Conservation (phyloP, 1,140 invertebrate species). For the Psix sp. region DNA sequence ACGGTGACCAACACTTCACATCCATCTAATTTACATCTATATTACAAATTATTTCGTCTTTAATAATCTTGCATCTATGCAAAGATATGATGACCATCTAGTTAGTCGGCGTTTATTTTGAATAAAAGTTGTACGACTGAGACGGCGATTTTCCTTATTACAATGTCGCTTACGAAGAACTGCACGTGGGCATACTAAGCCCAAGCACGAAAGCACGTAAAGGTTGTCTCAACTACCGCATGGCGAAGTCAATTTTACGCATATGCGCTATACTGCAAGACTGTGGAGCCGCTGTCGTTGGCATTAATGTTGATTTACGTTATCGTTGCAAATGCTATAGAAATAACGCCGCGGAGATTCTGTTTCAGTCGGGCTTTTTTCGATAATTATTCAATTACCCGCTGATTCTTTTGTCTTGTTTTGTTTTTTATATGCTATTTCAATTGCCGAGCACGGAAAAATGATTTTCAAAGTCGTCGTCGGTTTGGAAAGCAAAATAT, state of each 20-base stretch:
- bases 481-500: too few relatives aligned
- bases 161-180: constrained; percentile 22
- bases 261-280: constrained; percentile 34
- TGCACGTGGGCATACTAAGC: constrained; percentile 41
- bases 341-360: too few relatives aligned
- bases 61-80: constrained; percentile 2
- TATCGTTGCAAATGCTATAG: constrained; percentile 16
- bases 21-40: constrained; percentile 9
- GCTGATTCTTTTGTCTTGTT: too few relatives aligned
- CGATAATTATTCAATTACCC: too few relatives aligned
- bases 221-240: constrained; percentile 45
- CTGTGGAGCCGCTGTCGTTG: constrained; percentile 36
- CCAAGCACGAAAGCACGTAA: constrained; percentile 24
- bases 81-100: constrained; percentile 12
- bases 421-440: too few relatives aligned
- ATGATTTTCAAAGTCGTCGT: too few relatives aligned
- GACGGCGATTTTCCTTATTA: constrained; percentile 16
- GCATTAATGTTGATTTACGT: constrained; percentile 41
- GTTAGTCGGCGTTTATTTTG: constrained; percentile 11
- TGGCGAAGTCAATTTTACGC: constrained; percentile 43
- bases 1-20: too few relatives aligned
- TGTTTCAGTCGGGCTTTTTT: too few relatives aligned
- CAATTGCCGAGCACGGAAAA: too few relatives aligned
- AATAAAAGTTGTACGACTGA: constrained; percentile 13
- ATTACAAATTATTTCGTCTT: constrained; percentile 6